Base-by-base conservation (phyloP, 2,888 invertebrate genomes). In the Epsilonema sp. region DNA sequence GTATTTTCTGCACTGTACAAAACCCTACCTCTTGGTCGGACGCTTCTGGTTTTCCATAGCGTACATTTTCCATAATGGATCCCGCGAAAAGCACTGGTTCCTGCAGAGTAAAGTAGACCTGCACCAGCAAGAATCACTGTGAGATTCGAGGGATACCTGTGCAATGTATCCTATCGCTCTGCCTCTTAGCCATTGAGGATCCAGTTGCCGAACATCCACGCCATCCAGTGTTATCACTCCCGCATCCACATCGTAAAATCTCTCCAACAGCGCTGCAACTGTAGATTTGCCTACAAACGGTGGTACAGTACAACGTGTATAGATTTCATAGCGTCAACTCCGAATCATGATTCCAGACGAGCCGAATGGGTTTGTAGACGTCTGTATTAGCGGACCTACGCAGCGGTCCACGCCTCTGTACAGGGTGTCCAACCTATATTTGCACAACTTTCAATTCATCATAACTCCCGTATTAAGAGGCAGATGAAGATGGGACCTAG, bases 1-100 rank as follows among this genome's bases (percentile, higher is more conserved):
- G n/a, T n/a, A n/a, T n/a, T n/a, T n/a, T n/a, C n/a, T n/a, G n/a
- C n/a, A n/a, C n/a, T n/a, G n/a, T n/a, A n/a, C n/a, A n/a, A n/a
- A n/a, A n/a, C n/a, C n/a, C n/a, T 54, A 74, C 73, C 67, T 75
- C 73, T 24, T 58, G 55, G 58, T 74, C 72, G 2, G 71, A 67
- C 8, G 74, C 75, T 45, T 66, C 63, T 1, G 73, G 71, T 37
- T 63, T 58, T 0, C 89, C 89, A 62, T 89, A 94, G 45, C 87
- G 75, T 47, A 94, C 92, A 68, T 94, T 94, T 69, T 94, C 92
- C 65, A 76, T 73, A 2, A 94, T 78, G 4, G 79, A 77, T 11
- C 86, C 84, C 0, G 85, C 86, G 71, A 94, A 94, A 26, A 94
- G 67, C 39, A 87, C 77, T 0, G 92, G 92, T 64, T 94, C 90